Base-by-base conservation (phyloP, 2,113 vertebrate species). In the Grallaria varia region DNA sequence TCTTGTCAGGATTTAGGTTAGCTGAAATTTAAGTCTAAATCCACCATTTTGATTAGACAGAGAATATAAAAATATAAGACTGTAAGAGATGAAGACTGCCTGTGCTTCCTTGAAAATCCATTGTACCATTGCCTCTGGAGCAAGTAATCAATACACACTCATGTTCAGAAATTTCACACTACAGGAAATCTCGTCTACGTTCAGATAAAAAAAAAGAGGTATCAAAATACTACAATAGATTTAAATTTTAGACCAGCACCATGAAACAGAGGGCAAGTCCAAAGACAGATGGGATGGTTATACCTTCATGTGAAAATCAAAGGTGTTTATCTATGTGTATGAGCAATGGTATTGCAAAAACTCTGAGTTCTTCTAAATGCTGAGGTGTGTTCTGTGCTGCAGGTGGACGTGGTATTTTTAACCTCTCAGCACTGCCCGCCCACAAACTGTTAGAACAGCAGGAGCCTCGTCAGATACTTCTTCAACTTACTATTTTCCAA, bases 361-460 rank as follows among this genome's bases (percentile, higher is more conserved):
- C 49, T 7, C 9, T 2, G 31, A 74, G 35, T 25, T 85, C 2
- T 52, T 78, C 63, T 58, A 86, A 62, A 86, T 37, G 30, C 39
- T 78, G 55, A 67, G 17, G 40, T 53, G 49, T 30, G 24, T 50
- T 91, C 68, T 24, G 23, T 5, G 35, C n/a, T 62, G 83, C 16
- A 7, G 52, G 10, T 77, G 35, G 42, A 95, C 90, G 30, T 31
- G 39, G 22, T 45, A 19, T 55, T 89, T 97, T 81, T 71, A 93
- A 87, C 64, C 56, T 88, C 69, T 64, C 4, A 12, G 39, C 31
- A 82, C 31, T 64, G 45, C 37, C 58, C 76, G 27, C n/a, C 45
- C 64, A 93, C 56, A 86, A 84, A 74, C 45, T 78, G 64, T 84
- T 76, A 92, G 52, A 94, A 85, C 68, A 90, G 78, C 63, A 64